These are phyloP conservation scores for Temnothorax curvispinosus DNA, from an alignment of 1,140 invertebrate species.

Conservation along the genomic window DNA sequence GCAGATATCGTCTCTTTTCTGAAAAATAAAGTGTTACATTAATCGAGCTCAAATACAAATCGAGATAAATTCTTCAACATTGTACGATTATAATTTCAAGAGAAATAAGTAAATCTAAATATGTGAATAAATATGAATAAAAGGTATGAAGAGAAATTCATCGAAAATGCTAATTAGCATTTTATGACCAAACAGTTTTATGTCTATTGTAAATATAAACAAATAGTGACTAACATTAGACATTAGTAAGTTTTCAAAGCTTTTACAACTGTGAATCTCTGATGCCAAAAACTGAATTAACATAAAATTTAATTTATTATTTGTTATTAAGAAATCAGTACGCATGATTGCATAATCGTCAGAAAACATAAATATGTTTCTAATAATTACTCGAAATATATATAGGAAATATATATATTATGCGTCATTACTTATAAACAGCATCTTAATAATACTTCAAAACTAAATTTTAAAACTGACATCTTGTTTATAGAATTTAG, in stretches of 20 bases:
- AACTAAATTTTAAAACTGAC: neutral
- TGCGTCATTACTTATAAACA: neutral
- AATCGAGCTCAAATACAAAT: neutral
- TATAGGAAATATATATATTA: neutral
- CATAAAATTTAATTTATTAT: neutral
- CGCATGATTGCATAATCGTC: neutral
- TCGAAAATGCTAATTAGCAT: neutral
- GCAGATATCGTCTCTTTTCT: neutral
- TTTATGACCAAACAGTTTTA: neutral
- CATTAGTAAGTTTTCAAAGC: neutral
- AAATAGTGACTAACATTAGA: neutral
- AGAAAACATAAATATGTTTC: neutral
- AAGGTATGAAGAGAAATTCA: neutral
- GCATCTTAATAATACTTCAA: neutral
- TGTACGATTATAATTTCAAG: neutral
- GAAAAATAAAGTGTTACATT: neutral
- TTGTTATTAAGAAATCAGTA: neutral
- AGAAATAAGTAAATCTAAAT: neutral
- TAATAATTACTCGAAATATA: neutral
- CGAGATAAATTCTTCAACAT: neutral
- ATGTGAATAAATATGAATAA: neutral
- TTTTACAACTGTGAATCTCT: neutral
- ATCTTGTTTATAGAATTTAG: neutral
- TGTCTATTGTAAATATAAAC: neutral
- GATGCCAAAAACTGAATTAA: neutral